Conservation (phyloP, 2,888 invertebrate species). For the Eurytoma adleriae region DNA sequence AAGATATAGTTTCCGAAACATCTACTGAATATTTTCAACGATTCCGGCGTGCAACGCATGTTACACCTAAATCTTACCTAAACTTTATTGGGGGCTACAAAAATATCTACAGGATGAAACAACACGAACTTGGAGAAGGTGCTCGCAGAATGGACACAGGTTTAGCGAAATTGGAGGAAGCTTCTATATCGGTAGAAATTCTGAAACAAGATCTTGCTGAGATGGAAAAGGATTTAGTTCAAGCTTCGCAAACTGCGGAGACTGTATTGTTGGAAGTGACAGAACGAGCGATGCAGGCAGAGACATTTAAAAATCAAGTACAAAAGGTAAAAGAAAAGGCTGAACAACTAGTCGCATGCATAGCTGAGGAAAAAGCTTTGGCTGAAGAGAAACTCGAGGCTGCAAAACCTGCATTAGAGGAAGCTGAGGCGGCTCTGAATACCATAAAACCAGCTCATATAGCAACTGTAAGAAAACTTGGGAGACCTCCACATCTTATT, state of each 20-base stretch:
- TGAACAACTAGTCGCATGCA: conserved; percentile 89
- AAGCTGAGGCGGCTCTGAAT: conserved; percentile 95
- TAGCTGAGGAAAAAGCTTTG: conserved; percentile 91
- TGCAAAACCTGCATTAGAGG: conserved; percentile 95
- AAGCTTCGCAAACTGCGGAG: conserved; percentile 95
- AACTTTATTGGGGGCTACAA: conserved; percentile 98
- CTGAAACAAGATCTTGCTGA: conserved; percentile 93
- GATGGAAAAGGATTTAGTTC: conserved; percentile 95
- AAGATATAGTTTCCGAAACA: conserved; percentile 92
- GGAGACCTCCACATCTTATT: conserved; percentile 96
- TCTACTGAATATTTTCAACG: conserved; percentile 93
- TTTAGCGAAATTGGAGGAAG: conserved; percentile 95
- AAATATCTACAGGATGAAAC: conserved; percentile 92
- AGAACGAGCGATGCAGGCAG: conserved; percentile 95
- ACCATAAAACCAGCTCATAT: conserved; percentile 98
- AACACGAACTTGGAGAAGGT: conserved; percentile 92
- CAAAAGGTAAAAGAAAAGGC: conserved; percentile 97
- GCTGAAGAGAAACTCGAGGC: conserved; percentile 96
- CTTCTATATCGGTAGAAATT: conserved; percentile 94
- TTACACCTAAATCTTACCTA: conserved; percentile 97
- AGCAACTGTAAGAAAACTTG: conserved; percentile 94
- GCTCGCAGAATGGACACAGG: conserved; percentile 97
- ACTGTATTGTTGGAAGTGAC: conserved; percentile 93
- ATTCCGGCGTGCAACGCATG: conserved; percentile 95
- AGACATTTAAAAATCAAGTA: conserved; percentile 96